These are phyloP conservation scores for Pemphredon lugubris DNA, from an alignment of 2,888 invertebrate genomes.

Conservation along the genomic window DNA sequence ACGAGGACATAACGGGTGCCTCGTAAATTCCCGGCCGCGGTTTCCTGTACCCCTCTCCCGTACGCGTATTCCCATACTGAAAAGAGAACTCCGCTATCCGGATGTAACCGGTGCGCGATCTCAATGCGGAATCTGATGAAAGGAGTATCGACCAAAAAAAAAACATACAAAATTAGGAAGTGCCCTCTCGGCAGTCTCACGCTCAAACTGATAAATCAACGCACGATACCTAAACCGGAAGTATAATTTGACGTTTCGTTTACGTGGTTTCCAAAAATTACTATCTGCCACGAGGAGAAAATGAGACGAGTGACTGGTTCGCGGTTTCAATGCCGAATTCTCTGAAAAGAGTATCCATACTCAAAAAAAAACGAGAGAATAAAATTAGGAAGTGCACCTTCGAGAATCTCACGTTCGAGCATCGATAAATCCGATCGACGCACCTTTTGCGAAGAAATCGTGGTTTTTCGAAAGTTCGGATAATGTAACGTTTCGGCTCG, in stretches of 20 bases:
- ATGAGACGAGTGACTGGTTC: too few species aligned
- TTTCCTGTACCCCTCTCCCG: conserved; percentile 57
- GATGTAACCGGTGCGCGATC: conserved; percentile 15
- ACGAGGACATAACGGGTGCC: conserved; percentile 28
- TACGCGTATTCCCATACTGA: conserved; percentile 47
- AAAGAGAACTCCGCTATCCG: conserved; percentile 44
- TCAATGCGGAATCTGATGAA: conserved; percentile 1
- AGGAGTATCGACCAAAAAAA: conserved; percentile 12
- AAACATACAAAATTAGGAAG: neutral
- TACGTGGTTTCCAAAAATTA: too few species aligned
- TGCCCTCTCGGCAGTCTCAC: neutral
- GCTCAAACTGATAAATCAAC: too few species aligned
- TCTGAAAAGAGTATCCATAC: neutral
- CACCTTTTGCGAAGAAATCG: conserved; percentile 10
- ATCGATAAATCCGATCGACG: conserved; percentile 30
- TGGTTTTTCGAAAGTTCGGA: conserved; percentile 13
- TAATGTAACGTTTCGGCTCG: conserved; percentile 8
- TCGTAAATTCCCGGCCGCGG: conserved; percentile 30
- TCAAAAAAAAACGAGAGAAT: conserved; percentile 3
- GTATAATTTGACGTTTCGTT: too few species aligned
- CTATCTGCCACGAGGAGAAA: too few species aligned
- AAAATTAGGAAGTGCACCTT: conserved; percentile 49
- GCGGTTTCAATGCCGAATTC: too few species aligned
- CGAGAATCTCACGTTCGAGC: conserved; percentile 40
- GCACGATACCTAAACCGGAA: too few species aligned